Evolutionary conservation across 2,113 vertebrate species (phyloP), one percentile per base, ranked within the genome.

Genomic region (Engystomops pustulosus): DNA sequence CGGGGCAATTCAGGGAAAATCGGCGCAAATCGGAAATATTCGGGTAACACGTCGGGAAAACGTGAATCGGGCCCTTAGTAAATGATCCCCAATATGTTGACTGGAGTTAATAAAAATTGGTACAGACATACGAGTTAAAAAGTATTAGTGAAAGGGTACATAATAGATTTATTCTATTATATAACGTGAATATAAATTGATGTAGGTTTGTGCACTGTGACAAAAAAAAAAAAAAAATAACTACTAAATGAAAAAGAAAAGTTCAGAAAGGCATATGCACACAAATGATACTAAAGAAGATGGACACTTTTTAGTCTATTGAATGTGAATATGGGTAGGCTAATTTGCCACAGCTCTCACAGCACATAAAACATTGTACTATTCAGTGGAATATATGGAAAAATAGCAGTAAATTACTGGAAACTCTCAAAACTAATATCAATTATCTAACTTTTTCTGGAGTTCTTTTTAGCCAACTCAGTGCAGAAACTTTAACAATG

Each of bases 271-370:
- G 68, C 68, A 70, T 41, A 44, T 71, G n/a, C 69, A 45, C 69
- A 45, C 45, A 71, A 23, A 25, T 45, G 69, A 45, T 68, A 9
- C n/a, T 25, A 71, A 71, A 44, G 38, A 45, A 71, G 69, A 71
- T 38, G n/a, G 38, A 20, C 69, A 71, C 34, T 44, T 70, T 70
- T 44, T 23, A 41, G 20, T 70, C 36, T 71, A 25, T n/a, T 71
- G n/a, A 44, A 44, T 44, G 41, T 41, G 25, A 38, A 71, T 71
- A 25, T 70, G 20, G 20, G 20, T 25, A 70, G 14, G n/a, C 9
- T 44, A 20, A 70, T 71, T 71, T 71, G 20, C 12, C 10, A 4
- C 34, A 34, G 14, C 25, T 45, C 69, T 14, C 15, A n/a, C 6
- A 44, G 68, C 17, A 70, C 17, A 41, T 45, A n/a, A 3, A 23